A percentile compares a stretch with the other conserved stretches of the same genome.
phyloP scores from a whole-genome alignment of 2,888 invertebrate species.

The Limulus polyphemus region DNA sequence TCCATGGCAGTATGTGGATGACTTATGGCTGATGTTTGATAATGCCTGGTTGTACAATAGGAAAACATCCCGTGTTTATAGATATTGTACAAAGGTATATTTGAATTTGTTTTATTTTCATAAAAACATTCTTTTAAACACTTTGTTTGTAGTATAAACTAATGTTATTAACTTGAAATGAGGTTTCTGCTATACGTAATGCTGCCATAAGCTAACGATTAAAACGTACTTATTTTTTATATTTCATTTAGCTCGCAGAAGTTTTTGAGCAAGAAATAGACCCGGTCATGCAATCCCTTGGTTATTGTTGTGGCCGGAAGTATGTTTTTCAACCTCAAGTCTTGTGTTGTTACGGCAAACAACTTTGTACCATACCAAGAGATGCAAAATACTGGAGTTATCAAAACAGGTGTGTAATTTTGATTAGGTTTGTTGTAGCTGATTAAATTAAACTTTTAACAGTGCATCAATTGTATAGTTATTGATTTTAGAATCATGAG shows the following conservation, averaged over 20 bases:
- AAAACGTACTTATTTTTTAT: no score
- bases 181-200: no score
- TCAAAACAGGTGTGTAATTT: slow-evolving; percentile 71
- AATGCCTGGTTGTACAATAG: slow-evolving; percentile 99
- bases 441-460: no score
- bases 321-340: slow-evolving; percentile 99
- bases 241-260: slow-evolving; percentile 68
- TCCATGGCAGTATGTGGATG: slow-evolving; percentile 98
- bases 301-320: slow-evolving; percentile 98
- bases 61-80: slow-evolving; percentile 92
- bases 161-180: no score
- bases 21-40: slow-evolving; percentile 99
- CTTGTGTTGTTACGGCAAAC: slow-evolving; percentile 96
- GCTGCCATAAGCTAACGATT: no score
- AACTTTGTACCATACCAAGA: slow-evolving; percentile 91
- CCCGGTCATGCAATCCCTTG: slow-evolving; percentile 94
- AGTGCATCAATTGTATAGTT: no score
- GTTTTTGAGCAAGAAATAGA: slow-evolving; percentile 96
- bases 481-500: no score
- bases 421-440: neutral
- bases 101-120: no score
- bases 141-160: no score
- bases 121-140: no score
- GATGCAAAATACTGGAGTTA: slow-evolving; percentile 98
- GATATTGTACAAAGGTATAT: slow-evolving; percentile 88